These are phyloP conservation scores for Brachymystax lenok DNA, from an alignment of 2,797 vertebrate species.

Conservation along the genomic window DNA sequence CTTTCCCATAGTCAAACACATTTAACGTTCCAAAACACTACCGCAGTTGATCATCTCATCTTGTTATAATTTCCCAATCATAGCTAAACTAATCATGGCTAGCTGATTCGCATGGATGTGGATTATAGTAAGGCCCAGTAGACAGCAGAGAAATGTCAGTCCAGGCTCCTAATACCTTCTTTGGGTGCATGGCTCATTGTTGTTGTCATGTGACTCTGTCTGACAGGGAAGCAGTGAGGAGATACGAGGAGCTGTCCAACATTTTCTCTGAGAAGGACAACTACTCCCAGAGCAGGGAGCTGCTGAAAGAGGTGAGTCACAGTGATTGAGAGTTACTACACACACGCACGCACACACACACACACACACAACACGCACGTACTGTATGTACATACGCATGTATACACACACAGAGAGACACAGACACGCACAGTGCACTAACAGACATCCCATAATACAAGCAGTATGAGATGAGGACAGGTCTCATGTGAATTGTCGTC, in stretches of 20 bases:
- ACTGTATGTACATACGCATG: not conserved
- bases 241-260: conserved; percentile 81
- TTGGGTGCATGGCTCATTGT: not conserved
- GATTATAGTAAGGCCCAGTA: not conserved
- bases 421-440: no score
- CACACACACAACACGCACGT: not conserved
- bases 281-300: conserved; percentile 87
- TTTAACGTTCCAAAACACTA: not conserved
- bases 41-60: not conserved
- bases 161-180: not conserved
- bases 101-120: not conserved
- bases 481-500: conserved; percentile 22
- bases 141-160: not conserved
- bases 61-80: not conserved
- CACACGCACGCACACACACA: not conserved
- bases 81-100: not conserved
- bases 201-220: conserved; percentile 9
- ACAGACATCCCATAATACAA: conserved; percentile 20
- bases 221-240: conserved; percentile 78
- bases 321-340: not conserved
- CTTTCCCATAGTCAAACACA: not conserved
- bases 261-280: conserved; percentile 93
- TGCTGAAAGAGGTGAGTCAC: conserved; percentile 80
- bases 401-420: not conserved
- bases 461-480: conserved; percentile 26